phyloP scores from a whole-genome alignment of 1,140 invertebrate species.

The Pogonognathellus flavescens region DNA sequence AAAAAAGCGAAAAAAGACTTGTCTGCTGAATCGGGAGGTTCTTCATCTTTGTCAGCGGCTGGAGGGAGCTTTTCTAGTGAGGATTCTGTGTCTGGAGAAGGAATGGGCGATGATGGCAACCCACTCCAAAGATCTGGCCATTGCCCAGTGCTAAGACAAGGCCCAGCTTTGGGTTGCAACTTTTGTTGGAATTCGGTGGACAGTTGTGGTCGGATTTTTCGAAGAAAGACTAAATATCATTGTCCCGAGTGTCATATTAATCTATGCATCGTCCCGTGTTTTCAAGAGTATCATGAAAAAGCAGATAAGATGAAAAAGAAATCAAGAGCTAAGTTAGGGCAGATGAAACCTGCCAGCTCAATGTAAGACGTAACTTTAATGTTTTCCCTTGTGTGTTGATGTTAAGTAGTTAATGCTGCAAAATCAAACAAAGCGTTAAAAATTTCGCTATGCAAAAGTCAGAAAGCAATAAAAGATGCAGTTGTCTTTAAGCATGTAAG shows the following conservation, averaged over 20 bases:
- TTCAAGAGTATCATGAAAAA: constrained; percentile 83
- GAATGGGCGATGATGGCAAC: constrained; percentile 5
- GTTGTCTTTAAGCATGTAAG: no score
- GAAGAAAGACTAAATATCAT: constrained; percentile 88
- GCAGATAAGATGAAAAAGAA: constrained; percentile 62
- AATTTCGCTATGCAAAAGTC: no score
- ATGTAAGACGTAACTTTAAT: constrained; percentile 58
- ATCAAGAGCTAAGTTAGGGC: constrained; percentile 52
- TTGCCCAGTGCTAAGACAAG: constrained; percentile 82
- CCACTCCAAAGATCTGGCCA: constrained; percentile 74
- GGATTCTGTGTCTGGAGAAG: not conserved
- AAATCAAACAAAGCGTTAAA: no score
- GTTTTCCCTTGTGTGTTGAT: not conserved
- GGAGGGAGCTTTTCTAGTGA: constrained; percentile 49
- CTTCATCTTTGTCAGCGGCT: not conserved
- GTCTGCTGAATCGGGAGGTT: not conserved
- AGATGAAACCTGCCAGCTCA: constrained; percentile 64
- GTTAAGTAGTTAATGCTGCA: no score
- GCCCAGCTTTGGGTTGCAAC: constrained; percentile 79
- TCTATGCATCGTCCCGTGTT: constrained; percentile 87
- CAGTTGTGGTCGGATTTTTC: constrained; percentile 81
- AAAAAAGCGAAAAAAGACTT: constrained; percentile 17
- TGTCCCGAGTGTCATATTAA: constrained; percentile 89
- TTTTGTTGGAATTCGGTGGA: constrained; percentile 91
- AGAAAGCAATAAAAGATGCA: no score